Base-by-base conservation (phyloP, 2,113 vertebrate genomes). In the Myiagra hebetior region DNA sequence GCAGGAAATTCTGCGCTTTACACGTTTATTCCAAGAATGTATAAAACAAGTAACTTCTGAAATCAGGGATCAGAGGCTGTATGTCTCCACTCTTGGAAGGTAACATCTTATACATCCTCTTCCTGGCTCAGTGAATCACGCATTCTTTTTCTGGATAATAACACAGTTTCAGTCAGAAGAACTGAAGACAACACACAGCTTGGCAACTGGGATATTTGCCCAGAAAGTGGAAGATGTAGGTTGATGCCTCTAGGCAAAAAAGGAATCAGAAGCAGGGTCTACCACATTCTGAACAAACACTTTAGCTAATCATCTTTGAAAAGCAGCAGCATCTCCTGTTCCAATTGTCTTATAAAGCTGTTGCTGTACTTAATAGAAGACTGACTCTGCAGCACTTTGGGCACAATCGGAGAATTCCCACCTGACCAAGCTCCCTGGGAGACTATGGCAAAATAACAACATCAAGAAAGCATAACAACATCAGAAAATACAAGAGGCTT, bases 211-310 rank as follows among this genome's bases (percentile, higher is more conserved):
- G 91, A 86, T 65, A 93, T 83, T 83, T 23, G 27, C 87, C 80
- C 10, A 4, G 79, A 53, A 91, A 89, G 65, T 76, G 31, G 87
- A 95, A 89, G 68, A 94, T 56, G 56, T 91, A 87, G 94, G 93
- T 60, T 95, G 87, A 91, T 82, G 26, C n/a, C 69, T 94, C 65
- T n/a, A 94, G 62, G 86, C 93, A 85, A 92, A 94, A 93, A 68
- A 50, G 18, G 56, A 89, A 95, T 42, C 62, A 62, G 47, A 96
- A 96, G 88, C 62, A 62, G 47, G 49, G 92, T 89, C 87, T 93
- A 92, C 41, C 96, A 93, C 91, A 35, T 91, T 92, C 75, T 91
- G 94, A 91, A 75, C 27, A 89, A 94, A 89, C 13, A 64, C 41
- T 94, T 78, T 46, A 85, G 37, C 37, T 94, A 75, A 87, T 11